Evolutionary conservation across 64 coral and sea anemone genomes (phyloP), one percentile per base, ranked within the genome.

Genomic region (Actinia equina): DNA sequence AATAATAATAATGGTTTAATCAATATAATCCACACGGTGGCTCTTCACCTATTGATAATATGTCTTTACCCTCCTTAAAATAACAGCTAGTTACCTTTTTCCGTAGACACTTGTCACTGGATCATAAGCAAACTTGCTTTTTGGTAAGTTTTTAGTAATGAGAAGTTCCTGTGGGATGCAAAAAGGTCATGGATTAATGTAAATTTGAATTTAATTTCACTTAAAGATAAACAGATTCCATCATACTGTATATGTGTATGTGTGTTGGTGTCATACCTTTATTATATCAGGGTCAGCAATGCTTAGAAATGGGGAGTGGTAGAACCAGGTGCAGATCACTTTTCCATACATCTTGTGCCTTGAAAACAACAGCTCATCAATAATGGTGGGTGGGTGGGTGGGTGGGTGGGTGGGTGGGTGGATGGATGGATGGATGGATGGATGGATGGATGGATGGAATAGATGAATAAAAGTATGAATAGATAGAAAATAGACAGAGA

Each of bases 321-420:
- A 91, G 51, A 91, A 91, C 89, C 89, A 91, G 22, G 76, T 56
- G 67, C 71, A n/a, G 27, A 91, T 26, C n/a, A 86, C 26, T 61
- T 82, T 91, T 14, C 89, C 89, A 87, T 91, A 91, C 78, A 52
- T 58, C 16, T 53, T 86, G 65, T 82, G 77, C 89, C 89, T 91
- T 17, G 6, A 81, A 43, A 85, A 25, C 41, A 55, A 22, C 55
- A n/a, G 27, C 15, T 20, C 46, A 69, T 43, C 41, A 86, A 41
- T 16, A 2, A 30, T 69, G 18, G n/a, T 67, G 9, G 22, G 6
- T 27, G 22, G 59, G 17, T 60, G 59, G 59, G 17, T 60, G 18
- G 18, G 4, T 60, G 14, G 13, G 17, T 15, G 18, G 18, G 17
- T 60, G 58, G 58, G 17, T 60, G 58, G 58, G 4, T 60, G 18